Evolutionary conservation across 2,888 invertebrate genomes (phyloP).

Genomic region (Dendrolimus houi): DNA sequence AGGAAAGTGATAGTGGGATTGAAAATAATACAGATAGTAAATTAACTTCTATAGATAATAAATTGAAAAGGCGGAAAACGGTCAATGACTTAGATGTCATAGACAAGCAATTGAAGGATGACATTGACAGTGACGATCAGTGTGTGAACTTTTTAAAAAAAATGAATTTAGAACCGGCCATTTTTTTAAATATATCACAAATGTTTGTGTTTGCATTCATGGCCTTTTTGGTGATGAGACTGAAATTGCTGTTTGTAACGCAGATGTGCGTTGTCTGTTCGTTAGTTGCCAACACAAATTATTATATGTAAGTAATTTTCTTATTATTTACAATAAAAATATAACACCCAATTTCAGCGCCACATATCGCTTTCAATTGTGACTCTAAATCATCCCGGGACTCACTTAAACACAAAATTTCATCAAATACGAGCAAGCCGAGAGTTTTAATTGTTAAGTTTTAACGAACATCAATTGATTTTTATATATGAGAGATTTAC

Average conservation of each 20-base stretch:
- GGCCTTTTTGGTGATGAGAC: conserved; percentile 85
- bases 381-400: too few species aligned
- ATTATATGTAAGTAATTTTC: conserved; percentile 54
- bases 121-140: conserved; percentile 10
- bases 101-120: conserved; percentile 2
- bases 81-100: conserved; percentile 5
- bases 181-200: conserved; percentile 84
- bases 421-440: too few species aligned
- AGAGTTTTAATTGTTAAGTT: too few species aligned
- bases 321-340: too few species aligned
- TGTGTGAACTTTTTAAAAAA: conserved; percentile 37
- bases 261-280: conserved; percentile 85
- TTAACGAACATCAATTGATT: too few species aligned
- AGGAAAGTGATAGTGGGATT: conserved; percentile 71
- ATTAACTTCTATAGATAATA: conserved; percentile 31
- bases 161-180: conserved; percentile 65
- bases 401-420: too few species aligned
- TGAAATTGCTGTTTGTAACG: conserved; percentile 86
- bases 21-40: conserved; percentile 39
- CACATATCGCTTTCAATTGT: too few species aligned
- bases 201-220: conserved; percentile 81
- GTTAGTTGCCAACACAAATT: conserved; percentile 78
- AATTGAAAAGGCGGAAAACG: conserved; percentile 20
- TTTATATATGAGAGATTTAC: too few species aligned
- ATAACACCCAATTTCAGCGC: too few species aligned